Evolutionary conservation across 2,113 vertebrate genomes (phyloP).

Genomic region (Hemichromis elongatus): DNA sequence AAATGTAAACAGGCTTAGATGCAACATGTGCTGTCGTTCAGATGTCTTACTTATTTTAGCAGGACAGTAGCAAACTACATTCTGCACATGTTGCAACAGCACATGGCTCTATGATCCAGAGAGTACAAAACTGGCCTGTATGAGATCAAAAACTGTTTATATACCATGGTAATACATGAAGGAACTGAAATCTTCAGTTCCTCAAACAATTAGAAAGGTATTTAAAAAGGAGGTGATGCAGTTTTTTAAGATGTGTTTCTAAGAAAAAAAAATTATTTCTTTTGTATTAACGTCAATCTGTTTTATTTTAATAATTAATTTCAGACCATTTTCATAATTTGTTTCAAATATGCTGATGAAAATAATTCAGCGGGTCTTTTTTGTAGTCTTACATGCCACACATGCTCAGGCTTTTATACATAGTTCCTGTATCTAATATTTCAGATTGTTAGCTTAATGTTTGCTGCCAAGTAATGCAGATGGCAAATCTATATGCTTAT

Average conservation of each 20-base stretch:
- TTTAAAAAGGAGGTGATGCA: neutral
- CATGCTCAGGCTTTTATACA: neutral
- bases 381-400: neutral
- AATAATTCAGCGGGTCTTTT: neutral
- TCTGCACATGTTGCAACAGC: neutral
- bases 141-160: neutral
- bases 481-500: constrained; percentile 17
- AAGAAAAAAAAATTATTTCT: neutral
- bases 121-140: neutral
- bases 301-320: neutral
- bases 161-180: neutral
- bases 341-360: neutral
- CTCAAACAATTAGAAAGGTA: neutral
- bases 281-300: neutral
- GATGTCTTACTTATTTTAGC: neutral
- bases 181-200: neutral
- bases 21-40: neutral
- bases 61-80: neutral
- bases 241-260: neutral
- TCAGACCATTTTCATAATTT: neutral
- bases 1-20: neutral
- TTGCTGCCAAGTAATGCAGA: neutral
- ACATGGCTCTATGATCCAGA: neutral
- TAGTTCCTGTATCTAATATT: neutral
- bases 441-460: neutral